Percentiles rank a stretch among this genome's conserved stretches.
phyloP scores from a whole-genome alignment of 2,888 invertebrate species.

The Ichneumoninae sp. region DNA sequence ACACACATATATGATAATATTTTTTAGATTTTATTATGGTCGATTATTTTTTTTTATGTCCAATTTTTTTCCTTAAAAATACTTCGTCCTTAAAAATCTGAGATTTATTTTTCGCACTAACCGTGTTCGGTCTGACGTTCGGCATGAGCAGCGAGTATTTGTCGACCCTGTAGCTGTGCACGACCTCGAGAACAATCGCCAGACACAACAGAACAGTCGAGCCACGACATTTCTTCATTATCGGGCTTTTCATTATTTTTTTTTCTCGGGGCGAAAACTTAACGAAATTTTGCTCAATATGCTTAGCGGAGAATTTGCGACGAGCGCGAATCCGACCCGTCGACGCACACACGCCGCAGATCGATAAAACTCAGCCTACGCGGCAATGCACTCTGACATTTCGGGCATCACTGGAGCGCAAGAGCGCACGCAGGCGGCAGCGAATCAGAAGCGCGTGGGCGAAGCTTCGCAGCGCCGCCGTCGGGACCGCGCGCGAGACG shows the following conservation, averaged over 20 bases:
- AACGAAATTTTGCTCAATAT: background rate
- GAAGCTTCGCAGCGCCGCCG: background rate
- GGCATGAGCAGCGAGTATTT: conserved; percentile 93
- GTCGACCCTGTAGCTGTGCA: conserved; percentile 79
- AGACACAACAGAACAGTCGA: conserved; percentile 40
- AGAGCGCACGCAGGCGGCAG: background rate
- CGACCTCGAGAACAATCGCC: conserved; percentile 60
- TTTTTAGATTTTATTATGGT: background rate
- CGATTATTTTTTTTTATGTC: too few relatives aligned
- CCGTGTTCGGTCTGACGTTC: conserved; percentile 91
- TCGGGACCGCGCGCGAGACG: background rate
- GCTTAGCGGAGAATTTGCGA: background rate
- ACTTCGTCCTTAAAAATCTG: conserved; percentile 11
- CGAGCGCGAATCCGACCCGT: conserved; percentile 56
- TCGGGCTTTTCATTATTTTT: background rate
- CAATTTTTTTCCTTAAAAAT: background rate
- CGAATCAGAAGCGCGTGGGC: background rate
- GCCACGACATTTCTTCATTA: conserved; percentile 22
- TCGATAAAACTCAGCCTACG: conserved; percentile 65
- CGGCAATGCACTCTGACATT: conserved; percentile 7
- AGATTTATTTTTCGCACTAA: conserved; percentile 84
- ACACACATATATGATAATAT: too few relatives aligned
- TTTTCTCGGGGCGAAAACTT: background rate
- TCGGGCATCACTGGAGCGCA: conserved; percentile 3
- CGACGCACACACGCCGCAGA: conserved; percentile 57